Evolutionary conservation across 2,113 vertebrate species (phyloP), one percentile per base, ranked within the genome.

Genomic region (Cavia porcellus): DNA sequence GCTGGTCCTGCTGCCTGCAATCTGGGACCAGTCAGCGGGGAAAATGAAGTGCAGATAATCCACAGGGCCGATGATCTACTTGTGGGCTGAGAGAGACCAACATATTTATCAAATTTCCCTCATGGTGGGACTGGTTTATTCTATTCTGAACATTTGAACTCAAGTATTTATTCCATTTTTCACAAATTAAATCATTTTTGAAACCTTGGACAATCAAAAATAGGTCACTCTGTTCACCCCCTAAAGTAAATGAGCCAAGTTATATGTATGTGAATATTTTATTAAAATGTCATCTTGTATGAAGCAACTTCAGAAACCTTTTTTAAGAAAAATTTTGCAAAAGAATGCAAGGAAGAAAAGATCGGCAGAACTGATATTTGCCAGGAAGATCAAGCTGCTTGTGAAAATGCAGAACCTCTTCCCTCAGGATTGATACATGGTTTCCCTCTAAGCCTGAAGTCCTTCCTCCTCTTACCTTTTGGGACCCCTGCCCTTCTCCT

Each of bases 271-370:
- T 14, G 45, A 82, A 55, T 22, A 57, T n/a, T 7, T 84, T 32
- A 28, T 25, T 50, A 32, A 61, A 84, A 75, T 47, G 32, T 62
- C 6, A 32, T 11, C 1, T 42, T 89, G 47, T 52, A 68, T n/a
- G 45, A 70, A 77, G 5, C 10, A 8, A 66, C 30, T 42, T 80
- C 24, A 38, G 32, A 89, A 72, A 82, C 1, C 2, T 42, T 93
- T 70, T 86, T 45, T 3, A 57, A 86, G 88, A 52, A 84, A 95
- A 81, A 81, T 24, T 81, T 68, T 61, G 85, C 86, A 89, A 79
- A 42, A 75, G 30, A 85, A 17, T 25, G 61, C 25, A 86, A 68
- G 24, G 47, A 82, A 85, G 88, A 84, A 42, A 13, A 7, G 28
- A 38, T n/a, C 45, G 66, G 70, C 3, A 47, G 22, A 95, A n/a